Base-by-base conservation (phyloP, 2,797 vertebrate genomes). In the Podarcis siculus region DNA sequence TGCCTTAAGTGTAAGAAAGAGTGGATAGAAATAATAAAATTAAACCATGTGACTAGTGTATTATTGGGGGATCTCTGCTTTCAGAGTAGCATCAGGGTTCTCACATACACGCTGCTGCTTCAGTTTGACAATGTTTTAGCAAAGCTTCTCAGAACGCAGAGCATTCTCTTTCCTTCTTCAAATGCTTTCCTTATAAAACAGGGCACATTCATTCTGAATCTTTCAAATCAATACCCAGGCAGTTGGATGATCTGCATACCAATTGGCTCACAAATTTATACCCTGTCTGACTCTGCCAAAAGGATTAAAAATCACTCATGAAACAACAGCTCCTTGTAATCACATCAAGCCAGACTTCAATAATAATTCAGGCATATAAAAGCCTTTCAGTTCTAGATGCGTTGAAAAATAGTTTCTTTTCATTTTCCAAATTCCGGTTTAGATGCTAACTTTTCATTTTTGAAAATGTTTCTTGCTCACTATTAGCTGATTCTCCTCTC, bases 201-300 rank as follows among this genome's bases (percentile, higher is more conserved):
- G 69, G 69, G 88, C 88, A 92, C 77, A 89, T 87, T 93, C 86
- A 83, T 92, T 80, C 77, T 91, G 75, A 85, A 92, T 92, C 82
- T 95, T 96, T 93, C 90, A 92, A 92, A 95, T 96, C 91, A 94
- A 95, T 96, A 95, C 32, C 17, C 61, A 93, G 87, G 92, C 90
- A 93, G 85, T 71, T 81, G 86, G 64, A 86, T 89, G 92, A 95
- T 95, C 91, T 95, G 91, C 92, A 94, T 95, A 91, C 77, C 91
- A 94, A 95, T 95, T 15, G 30, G 73, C 92, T 91, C 90, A 76
- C 78, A 95, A 93, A 96, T 94, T 85, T 91, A 88, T 76, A 82
- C 37, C 35, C 91, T 89, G 78, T 92, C 89, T 93, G 79, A 72
- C 87, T 95, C 82, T 90, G 90, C 91, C 95, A 95, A 91, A 9